Base-by-base conservation (phyloP, 2,113 vertebrate species). In the Stegastes partitus region DNA sequence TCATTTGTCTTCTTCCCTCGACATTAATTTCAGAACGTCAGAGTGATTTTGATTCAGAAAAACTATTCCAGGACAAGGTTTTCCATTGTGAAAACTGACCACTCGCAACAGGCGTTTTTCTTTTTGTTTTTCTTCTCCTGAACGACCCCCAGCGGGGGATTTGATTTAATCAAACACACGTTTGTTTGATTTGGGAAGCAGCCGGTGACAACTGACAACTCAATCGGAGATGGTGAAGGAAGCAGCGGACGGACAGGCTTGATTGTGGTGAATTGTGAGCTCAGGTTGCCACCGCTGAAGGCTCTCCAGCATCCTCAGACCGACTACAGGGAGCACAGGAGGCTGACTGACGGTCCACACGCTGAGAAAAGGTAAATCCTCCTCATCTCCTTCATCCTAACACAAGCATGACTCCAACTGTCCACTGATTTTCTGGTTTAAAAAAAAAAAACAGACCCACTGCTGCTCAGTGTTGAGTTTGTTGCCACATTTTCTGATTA, bases 301-400 rank as follows among this genome's bases (percentile, higher is more conserved):
- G 74, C 49, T n/a, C 45, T 76, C 42, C 39, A 42, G 71, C 80
- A 83, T 87, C 75, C 77, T 58, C 63, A 68, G 39, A 21, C 14
- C 76, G 68, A 79, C 55, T 1, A 51, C 56, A 39, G 54, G 39
- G 26, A 68, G 65, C 59, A 62, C 75, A 89, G 79, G 70, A 72
- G 83, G 67, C 77, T 63, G 81, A 37, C 34, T 39, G 18, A 59
- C 53, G 18, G 57, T 65, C 73, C 12, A 68, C 84, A 76, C 58
- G 57, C 71, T 80, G 68, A 26, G 68, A 0, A 4, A 58, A 91
- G 91, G 89, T 91, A 89, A 87, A 74, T 39, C 28, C 1, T 12
- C 2, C 44, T 45, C 4, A 16, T 14, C 44, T 45, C 1, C 44
- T 45, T 34, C 2, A 31, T 31, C 28, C 28, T 2, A 31, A 31